phyloP scores from a whole-genome alignment of 1,140 invertebrate species.

The Philopotamus ludificatus region DNA sequence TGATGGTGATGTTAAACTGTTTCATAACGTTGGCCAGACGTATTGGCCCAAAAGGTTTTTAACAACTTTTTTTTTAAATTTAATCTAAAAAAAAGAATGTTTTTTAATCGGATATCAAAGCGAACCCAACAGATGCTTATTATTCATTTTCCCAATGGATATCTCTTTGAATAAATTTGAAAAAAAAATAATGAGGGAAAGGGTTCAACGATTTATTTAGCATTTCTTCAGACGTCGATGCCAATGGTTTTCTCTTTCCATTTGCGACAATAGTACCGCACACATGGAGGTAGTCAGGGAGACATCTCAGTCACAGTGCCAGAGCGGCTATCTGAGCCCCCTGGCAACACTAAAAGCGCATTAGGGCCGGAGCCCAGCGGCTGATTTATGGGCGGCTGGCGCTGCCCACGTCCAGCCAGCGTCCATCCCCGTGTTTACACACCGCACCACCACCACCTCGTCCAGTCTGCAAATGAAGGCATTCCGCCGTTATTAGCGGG shows the following conservation, averaged over 20 bases:
- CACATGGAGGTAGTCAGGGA: neutral
- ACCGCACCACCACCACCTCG: neutral
- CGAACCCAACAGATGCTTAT: too few relatives aligned
- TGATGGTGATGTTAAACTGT: too few relatives aligned
- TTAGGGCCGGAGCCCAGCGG: constrained; percentile 19
- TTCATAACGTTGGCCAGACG: too few relatives aligned
- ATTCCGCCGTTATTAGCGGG: constrained; percentile 37
- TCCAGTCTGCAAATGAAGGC: constrained; percentile 28
- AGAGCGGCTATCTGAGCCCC: constrained; percentile 19
- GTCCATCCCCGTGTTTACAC: constrained; percentile 30
- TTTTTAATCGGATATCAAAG: too few relatives aligned
- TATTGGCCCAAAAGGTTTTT: too few relatives aligned
- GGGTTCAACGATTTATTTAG: too few relatives aligned
- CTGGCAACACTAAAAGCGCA: constrained; percentile 36
- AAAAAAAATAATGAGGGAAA: constrained; percentile 3
- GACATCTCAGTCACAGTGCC: neutral
- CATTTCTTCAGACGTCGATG: neutral
- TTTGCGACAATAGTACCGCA: too few relatives aligned
- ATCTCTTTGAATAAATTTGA: too few relatives aligned
- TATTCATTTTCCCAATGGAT: too few relatives aligned
- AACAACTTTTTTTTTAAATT: too few relatives aligned
- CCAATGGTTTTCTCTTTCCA: neutral
- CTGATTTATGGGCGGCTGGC: constrained; percentile 37
- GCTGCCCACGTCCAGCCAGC: constrained; percentile 12
- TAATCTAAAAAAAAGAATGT: too few relatives aligned